phyloP scores from a whole-genome alignment of 1,140 invertebrate genomes.

The Drosophila aff. region DNA sequence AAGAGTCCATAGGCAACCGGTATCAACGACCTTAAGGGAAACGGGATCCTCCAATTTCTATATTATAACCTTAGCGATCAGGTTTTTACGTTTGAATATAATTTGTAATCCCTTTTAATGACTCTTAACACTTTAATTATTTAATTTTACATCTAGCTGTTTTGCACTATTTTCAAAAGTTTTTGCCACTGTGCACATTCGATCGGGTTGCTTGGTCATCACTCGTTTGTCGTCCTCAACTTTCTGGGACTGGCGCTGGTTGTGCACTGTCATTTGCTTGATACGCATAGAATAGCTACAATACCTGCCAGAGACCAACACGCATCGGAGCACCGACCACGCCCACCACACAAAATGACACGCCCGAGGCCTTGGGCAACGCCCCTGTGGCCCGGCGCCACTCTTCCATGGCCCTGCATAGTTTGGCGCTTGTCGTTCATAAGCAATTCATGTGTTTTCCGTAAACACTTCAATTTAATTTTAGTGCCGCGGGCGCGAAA shows the following conservation, averaged over 20 bases:
- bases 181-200: conserved; percentile 45
- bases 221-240: conserved; percentile 65
- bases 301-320: conserved; percentile 26
- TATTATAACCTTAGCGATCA: no score
- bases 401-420: conserved; percentile 31
- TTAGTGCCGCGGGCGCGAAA: conserved; percentile 79
- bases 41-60: no score
- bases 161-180: neutral
- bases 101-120: no score
- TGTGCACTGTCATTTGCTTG: conserved; percentile 79
- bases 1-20: no score
- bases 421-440: conserved; percentile 66
- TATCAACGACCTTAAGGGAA: no score
- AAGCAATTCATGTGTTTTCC: conserved; percentile 81
- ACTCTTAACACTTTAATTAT: no score
- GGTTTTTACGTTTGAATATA: no score
- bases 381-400: neutral
- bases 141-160: neutral
- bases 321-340: conserved; percentile 47
- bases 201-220: conserved; percentile 76
- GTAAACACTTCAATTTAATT: conserved; percentile 83
- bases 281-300: conserved; percentile 61
- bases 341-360: conserved; percentile 66
- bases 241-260: conserved; percentile 41
- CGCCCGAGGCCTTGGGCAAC: conserved; percentile 15